These are phyloP conservation scores for Adineta ricciae DNA, from an alignment of 2,888 invertebrate genomes.

Conservation along the genomic window DNA sequence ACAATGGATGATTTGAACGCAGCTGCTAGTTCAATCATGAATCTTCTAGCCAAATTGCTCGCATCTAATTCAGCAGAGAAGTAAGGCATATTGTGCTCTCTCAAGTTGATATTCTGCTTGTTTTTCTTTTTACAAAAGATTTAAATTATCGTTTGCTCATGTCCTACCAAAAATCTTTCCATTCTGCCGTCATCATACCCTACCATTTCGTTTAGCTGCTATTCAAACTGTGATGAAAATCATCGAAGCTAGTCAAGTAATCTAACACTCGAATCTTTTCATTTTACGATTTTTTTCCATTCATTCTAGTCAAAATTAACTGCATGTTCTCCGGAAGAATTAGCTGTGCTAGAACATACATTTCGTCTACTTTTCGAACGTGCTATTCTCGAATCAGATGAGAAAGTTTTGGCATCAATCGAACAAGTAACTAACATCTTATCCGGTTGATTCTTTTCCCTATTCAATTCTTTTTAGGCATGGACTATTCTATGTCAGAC, in stretches of 20 bases:
- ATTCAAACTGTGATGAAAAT: slow-evolving; percentile 13
- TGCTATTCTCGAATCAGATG: background rate
- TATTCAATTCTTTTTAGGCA: slow-evolving; percentile 52
- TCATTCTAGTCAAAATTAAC: background rate
- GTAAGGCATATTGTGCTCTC: background rate
- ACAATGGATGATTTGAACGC: slow-evolving; percentile 15
- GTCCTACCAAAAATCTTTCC: slow-evolving; percentile 11
- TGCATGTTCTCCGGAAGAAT: background rate
- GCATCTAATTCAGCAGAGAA: background rate
- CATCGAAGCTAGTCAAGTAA: background rate
- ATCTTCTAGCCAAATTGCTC: background rate
- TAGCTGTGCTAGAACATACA: background rate
- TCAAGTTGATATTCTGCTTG: background rate
- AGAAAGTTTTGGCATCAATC: background rate
- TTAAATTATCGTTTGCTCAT: background rate
- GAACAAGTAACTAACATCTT: background rate
- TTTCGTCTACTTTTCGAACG: background rate
- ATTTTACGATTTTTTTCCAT: background rate
- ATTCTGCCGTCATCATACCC: background rate
- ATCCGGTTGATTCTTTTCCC: background rate
- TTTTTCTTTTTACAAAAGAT: background rate
- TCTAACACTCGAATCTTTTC: background rate
- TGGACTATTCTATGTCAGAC: slow-evolving; percentile 68
- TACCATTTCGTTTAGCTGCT: slow-evolving; percentile 18
- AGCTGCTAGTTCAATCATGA: background rate